Percentiles rank a stretch among this genome's conserved stretches.
Conservation (phyloP, 1,140 invertebrate species). For the Heliconius congener region DNA sequence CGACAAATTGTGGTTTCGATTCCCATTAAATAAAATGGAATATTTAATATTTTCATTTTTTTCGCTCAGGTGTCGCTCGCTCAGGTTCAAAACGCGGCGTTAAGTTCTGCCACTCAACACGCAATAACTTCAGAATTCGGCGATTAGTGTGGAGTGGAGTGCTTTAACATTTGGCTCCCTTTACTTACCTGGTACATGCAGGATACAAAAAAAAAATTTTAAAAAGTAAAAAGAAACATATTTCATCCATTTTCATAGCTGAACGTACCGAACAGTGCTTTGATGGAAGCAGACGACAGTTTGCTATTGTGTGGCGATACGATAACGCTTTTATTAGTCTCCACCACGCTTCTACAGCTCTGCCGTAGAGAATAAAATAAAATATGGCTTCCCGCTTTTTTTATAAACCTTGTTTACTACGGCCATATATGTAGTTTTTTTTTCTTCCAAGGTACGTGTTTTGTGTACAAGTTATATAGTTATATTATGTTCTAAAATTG, state of each 20-base stretch:
- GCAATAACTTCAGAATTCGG: too few species aligned
- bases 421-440: neutral
- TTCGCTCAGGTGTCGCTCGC: too few species aligned
- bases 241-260: slow-evolving; percentile 38
- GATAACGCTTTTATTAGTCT: slow-evolving; percentile 75
- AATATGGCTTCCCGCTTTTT: slow-evolving; percentile 30
- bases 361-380: slow-evolving; percentile 54
- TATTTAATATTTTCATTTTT: too few species aligned
- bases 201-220: neutral
- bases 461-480: neutral
- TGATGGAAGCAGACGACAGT: slow-evolving; percentile 68
- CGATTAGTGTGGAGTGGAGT: too few species aligned
- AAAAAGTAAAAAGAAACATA: neutral
- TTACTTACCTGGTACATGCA: too few species aligned
- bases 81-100: too few species aligned
- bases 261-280: slow-evolving; percentile 44
- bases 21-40: too few species aligned
- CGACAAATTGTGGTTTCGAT: too few species aligned
- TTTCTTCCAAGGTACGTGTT: too few species aligned
- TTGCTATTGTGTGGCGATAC: slow-evolving; percentile 66
- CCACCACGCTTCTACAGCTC: slow-evolving; percentile 19
- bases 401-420: neutral
- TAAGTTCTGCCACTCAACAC: too few species aligned
- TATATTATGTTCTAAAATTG: too few species aligned
- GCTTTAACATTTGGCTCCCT: too few species aligned